phyloP scores from a whole-genome alignment of 2,113 vertebrate species.

The Chionodraco myersi region DNA sequence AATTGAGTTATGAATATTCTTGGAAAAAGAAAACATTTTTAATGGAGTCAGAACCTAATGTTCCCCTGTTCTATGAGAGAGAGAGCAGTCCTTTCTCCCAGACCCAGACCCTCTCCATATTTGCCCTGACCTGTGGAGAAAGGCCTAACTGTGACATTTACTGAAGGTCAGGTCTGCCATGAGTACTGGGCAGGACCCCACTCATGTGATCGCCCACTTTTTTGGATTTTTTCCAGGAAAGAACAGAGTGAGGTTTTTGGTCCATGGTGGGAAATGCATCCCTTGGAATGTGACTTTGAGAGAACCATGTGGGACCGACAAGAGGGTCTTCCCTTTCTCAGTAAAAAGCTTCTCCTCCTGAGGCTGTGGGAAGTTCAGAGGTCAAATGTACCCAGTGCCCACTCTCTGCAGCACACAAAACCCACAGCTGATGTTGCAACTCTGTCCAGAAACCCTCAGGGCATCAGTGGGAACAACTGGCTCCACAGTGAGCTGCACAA shows the following conservation, averaged over 20 bases:
- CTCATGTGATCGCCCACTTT: slow-evolving; percentile 82
- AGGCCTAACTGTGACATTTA: slow-evolving; percentile 67
- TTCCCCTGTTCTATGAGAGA: slow-evolving; percentile 49
- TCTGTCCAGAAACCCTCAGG: slow-evolving; percentile 57
- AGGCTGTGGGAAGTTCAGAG: slow-evolving; percentile 67
- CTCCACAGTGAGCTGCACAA: slow-evolving; percentile 27
- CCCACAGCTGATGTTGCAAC: slow-evolving; percentile 66
- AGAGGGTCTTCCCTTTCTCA: slow-evolving; percentile 73
- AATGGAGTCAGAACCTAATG: slow-evolving; percentile 33
- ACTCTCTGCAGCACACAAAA: slow-evolving; percentile 66
- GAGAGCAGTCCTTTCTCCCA: slow-evolving; percentile 58
- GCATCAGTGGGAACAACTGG: slow-evolving; percentile 50
- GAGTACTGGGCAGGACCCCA: slow-evolving; percentile 73
- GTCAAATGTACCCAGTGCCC: slow-evolving; percentile 69
- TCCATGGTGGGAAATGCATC: slow-evolving; percentile 82
- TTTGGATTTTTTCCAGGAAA: slow-evolving; percentile 74
- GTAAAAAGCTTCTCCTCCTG: slow-evolving; percentile 68
- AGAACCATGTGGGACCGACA: slow-evolving; percentile 72
- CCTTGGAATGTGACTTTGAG: slow-evolving; percentile 80
- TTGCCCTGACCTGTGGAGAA: slow-evolving; percentile 76
- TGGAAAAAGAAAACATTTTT: slow-evolving; percentile 40
- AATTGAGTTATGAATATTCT: slow-evolving; percentile 4
- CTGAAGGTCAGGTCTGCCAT: slow-evolving; percentile 74
- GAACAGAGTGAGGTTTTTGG: slow-evolving; percentile 81
- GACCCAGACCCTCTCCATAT: slow-evolving; percentile 60